phyloP scores from a whole-genome alignment of 1,140 invertebrate species.

The Meteorus sp. region DNA sequence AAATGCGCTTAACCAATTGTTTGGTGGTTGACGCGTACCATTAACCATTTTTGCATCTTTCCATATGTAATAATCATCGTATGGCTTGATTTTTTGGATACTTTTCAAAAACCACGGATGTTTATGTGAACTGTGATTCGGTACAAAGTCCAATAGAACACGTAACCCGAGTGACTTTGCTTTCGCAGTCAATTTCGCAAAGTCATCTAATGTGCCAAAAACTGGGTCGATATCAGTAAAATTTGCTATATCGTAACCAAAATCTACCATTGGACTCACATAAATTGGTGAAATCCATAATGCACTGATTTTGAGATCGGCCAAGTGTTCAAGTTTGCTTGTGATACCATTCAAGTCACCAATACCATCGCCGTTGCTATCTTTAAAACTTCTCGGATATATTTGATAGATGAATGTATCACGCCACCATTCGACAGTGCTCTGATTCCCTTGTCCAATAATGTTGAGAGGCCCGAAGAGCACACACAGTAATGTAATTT shows the following conservation, averaged over 20 bases:
- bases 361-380: slow-evolving; percentile 74
- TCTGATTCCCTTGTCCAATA: not conserved
- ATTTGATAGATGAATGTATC: slow-evolving; percentile 75
- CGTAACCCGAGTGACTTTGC: slow-evolving; percentile 54
- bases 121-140: slow-evolving; percentile 74
- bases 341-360: slow-evolving; percentile 67
- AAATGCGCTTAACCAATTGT: slow-evolving; percentile 54
- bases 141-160: slow-evolving; percentile 71
- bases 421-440: slow-evolving; percentile 73
- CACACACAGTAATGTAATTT: too few relatives aligned
- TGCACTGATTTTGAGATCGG: slow-evolving; percentile 47
- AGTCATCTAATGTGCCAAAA: slow-evolving; percentile 59
- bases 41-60: slow-evolving; percentile 47
- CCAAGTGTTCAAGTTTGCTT: slow-evolving; percentile 34
- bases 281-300: slow-evolving; percentile 61
- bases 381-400: slow-evolving; percentile 78
- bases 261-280: slow-evolving; percentile 55
- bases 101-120: slow-evolving; percentile 73
- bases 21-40: slow-evolving; percentile 36
- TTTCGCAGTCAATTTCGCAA: slow-evolving; percentile 48
- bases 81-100: slow-evolving; percentile 60
- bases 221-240: slow-evolving; percentile 55
- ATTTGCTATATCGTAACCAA: slow-evolving; percentile 55
- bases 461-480: too few relatives aligned
- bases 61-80: slow-evolving; percentile 74